Evolutionary conservation across 2,113 vertebrate genomes (phyloP), one percentile per base, ranked within the genome.

Genomic region (Entomyzon cyanotis): DNA sequence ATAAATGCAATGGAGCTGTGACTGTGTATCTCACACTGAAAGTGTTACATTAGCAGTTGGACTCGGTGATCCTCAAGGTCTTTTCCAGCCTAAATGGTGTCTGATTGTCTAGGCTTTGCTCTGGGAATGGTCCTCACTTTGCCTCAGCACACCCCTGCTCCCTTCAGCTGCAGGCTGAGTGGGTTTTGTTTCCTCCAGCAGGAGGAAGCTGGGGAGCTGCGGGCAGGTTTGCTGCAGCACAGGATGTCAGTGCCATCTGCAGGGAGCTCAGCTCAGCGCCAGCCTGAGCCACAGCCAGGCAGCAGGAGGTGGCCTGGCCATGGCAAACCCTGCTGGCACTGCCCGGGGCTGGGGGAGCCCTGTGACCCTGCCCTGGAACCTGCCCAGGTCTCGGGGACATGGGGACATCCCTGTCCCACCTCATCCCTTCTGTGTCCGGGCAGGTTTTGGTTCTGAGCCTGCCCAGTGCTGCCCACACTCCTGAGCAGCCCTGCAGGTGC

Each of bases 221-320:
- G n/a, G 2, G 15, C 6, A 12, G n/a, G 5, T 52, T 39, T 23
- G 24, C 49, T 7, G 46, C 68, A 30, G 12, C 11, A 31, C 85
- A 94, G 96, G 82, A 39, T 87, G 18, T 33, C 56, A 68, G 93
- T 95, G 97, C 97, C 97, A 95, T 60, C 98, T 98, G 94, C 94
- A 96, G 98, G 97, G 83, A 46, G 73, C 42, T 7, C 41, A 47
- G 71, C 71, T 59, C 71, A 35, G 55, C 5, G 3, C 39, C 8
- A 11, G 18, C 12, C 44, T 42, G 42, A 42, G 42, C 15, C 5
- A 3, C 39, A 15, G 59, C 35, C 39, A 39, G 39, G 39, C 39
- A 53, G 17, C 35, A 3, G 9, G 5, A 19, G 33, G 15, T 2
- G 24, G 10, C 63, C 33, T 2, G 49, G 33, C 44, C 30, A 1